Percentiles rank a stretch among this genome's conserved stretches.
Conservation (phyloP, 2,888 invertebrate species). For the Diarsia brunnea region DNA sequence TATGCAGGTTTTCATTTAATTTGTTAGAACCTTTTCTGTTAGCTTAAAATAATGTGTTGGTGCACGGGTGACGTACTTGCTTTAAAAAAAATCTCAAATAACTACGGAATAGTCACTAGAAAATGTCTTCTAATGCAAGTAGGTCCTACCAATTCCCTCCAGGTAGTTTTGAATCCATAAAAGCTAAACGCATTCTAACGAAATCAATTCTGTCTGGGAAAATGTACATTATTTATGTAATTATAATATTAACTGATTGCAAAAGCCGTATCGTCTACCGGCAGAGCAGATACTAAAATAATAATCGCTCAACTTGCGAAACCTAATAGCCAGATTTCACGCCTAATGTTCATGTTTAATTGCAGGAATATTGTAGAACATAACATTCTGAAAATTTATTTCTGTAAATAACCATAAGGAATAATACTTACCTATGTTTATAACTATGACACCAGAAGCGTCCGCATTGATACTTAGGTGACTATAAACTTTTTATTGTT, state of each 20-base stretch:
- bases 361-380: conserved; percentile 21
- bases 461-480: background rate
- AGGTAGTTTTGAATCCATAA: background rate
- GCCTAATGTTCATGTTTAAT: conserved; percentile 40
- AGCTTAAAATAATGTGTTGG: background rate
- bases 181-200: background rate
- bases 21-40: background rate
- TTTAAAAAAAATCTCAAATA: too few species aligned
- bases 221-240: conserved; percentile 1
- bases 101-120: too few species aligned
- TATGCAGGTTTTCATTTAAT: background rate
- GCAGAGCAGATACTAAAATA: conserved; percentile 47
- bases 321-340: conserved; percentile 62
- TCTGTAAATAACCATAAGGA: conserved; percentile 6
- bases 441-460: conserved; percentile 35
- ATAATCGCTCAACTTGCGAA: conserved; percentile 45
- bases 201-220: background rate
- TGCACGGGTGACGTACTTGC: too few species aligned
- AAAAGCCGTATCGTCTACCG: conserved; percentile 23
- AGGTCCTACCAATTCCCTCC: background rate
- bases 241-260: conserved; percentile 22
- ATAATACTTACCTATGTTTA: conserved; percentile 1
- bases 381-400: conserved; percentile 19
- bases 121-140: background rate
- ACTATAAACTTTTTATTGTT: conserved; percentile 24